Percentiles rank a stretch among this genome's conserved stretches.
Evolutionary conservation across 2,113 vertebrate species (phyloP).

Genomic region (Micronisus gabar): DNA sequence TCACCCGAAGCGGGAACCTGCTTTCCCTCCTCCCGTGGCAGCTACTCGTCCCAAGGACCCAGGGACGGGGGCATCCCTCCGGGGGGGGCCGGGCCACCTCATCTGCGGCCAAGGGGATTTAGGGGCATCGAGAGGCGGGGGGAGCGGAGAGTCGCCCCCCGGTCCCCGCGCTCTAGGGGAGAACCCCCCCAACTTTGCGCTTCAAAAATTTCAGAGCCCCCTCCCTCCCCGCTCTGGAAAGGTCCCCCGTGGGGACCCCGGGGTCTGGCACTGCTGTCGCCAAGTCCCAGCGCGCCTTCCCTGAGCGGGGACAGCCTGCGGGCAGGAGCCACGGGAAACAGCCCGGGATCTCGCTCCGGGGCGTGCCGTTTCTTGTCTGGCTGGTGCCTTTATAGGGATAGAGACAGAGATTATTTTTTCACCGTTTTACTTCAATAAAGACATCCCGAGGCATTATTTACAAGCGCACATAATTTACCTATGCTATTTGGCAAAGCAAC

Average conservation of each 20-base stretch:
- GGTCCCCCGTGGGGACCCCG: neutral
- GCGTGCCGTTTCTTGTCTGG: neutral
- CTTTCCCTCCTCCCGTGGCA: no score
- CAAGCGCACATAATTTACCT: slow-evolving; percentile 83
- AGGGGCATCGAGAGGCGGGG: no score
- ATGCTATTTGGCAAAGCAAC: slow-evolving; percentile 85
- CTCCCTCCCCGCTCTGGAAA: neutral
- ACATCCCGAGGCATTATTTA: slow-evolving; percentile 80
- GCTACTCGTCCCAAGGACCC: no score
- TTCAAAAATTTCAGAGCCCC: neutral
- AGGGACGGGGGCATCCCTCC: no score
- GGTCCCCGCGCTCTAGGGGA: no score
- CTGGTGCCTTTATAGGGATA: slow-evolving; percentile 35
- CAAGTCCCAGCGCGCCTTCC: neutral
- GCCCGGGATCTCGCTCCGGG: neutral
- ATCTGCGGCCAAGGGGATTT: no score
- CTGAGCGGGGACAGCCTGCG: neutral
- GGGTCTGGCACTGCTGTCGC: neutral
- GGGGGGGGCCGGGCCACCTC: no score
- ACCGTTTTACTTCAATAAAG: slow-evolving; percentile 76
- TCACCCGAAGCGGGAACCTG: no score
- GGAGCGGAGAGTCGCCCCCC: no score
- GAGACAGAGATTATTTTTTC: slow-evolving; percentile 27
- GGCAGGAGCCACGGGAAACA: neutral
- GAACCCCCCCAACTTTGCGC: neutral